A percentile compares a stretch with the other conserved stretches of the same genome.
phyloP scores from a whole-genome alignment of 2,888 invertebrate genomes.

The Meghimatium bilineatum region DNA sequence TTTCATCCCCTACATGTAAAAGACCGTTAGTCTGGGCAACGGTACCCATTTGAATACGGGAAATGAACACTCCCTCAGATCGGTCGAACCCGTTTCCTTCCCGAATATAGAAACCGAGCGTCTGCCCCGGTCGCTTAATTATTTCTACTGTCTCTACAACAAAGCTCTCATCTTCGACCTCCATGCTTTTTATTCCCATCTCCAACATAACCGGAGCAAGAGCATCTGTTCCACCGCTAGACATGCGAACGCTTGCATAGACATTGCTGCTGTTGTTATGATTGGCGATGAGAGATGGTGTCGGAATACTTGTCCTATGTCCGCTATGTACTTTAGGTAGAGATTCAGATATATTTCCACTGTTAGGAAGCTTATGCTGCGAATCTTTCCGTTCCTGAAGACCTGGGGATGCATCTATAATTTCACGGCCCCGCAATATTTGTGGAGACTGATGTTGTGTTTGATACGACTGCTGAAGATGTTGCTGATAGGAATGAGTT shows the following conservation, averaged over 20 bases:
- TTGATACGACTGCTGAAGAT: slow-evolving; percentile 11
- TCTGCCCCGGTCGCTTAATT: slow-evolving; percentile 98
- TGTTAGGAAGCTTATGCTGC: neutral
- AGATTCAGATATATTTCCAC: neutral
- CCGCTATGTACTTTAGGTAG: neutral
- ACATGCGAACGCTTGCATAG: slow-evolving; percentile 42
- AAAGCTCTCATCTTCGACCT: slow-evolving; percentile 70
- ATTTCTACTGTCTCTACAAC: slow-evolving; percentile 87
- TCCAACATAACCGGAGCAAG: slow-evolving; percentile 67
- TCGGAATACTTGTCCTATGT: neutral
- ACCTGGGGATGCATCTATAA: neutral
- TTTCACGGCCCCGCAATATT: slow-evolving; percentile 12
- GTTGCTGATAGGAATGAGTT: neutral
- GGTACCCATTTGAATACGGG: slow-evolving; percentile 93
- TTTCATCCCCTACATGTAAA: slow-evolving; percentile 98
- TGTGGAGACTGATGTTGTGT: slow-evolving; percentile 38
- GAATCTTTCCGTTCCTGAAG: neutral
- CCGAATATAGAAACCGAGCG: slow-evolving; percentile 96
- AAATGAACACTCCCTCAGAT: slow-evolving; percentile 96
- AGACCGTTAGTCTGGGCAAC: slow-evolving; percentile 98
- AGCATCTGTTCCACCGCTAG: slow-evolving; percentile 43
- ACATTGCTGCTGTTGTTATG: slow-evolving; percentile 34
- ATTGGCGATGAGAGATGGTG: slow-evolving; percentile 10
- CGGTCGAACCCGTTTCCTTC: slow-evolving; percentile 98
- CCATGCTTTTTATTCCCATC: slow-evolving; percentile 75